Evolutionary conservation across 92 coral and sea anemone species (phyloP).

Genomic region (Pocillopora grandis): DNA sequence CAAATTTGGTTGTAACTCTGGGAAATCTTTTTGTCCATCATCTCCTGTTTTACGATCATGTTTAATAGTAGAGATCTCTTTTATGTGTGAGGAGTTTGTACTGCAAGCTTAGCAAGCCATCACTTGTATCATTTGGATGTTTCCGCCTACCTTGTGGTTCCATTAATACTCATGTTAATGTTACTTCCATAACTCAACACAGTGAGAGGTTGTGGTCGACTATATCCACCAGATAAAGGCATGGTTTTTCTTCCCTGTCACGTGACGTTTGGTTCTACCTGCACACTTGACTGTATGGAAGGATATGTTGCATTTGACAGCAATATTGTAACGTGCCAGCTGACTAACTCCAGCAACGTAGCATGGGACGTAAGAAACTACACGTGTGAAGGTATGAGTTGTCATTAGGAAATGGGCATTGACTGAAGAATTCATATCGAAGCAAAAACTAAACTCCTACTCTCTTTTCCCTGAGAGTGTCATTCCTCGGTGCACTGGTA

Average conservation of each 20-base stretch:
- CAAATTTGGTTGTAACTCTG: background rate
- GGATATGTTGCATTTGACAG: constrained; percentile 25
- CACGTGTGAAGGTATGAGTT: constrained; percentile 7
- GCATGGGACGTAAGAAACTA: constrained; percentile 36
- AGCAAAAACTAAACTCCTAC: background rate
- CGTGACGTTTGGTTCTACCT: constrained; percentile 29
- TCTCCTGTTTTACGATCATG: background rate
- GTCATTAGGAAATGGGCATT: background rate
- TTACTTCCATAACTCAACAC: background rate
- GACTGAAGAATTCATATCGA: background rate
- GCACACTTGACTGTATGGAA: constrained; percentile 9
- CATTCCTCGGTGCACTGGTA: background rate
- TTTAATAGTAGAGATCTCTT: too few species aligned
- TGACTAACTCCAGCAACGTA: constrained; percentile 11
- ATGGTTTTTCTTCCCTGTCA: constrained; percentile 32
- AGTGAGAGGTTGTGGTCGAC: constrained; percentile 19
- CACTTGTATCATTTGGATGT: too few species aligned
- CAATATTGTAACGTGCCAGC: constrained; percentile 32
- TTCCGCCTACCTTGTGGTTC: too few species aligned
- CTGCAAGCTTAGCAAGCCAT: too few species aligned
- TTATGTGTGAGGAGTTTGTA: too few species aligned
- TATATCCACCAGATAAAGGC: constrained; percentile 3
- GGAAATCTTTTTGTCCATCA: too few species aligned
- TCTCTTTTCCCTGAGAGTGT: too few species aligned
- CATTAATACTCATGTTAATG: background rate